Evolutionary conservation across 2,113 vertebrate genomes (phyloP).

Genomic region (Callocephalon fimbriatum): DNA sequence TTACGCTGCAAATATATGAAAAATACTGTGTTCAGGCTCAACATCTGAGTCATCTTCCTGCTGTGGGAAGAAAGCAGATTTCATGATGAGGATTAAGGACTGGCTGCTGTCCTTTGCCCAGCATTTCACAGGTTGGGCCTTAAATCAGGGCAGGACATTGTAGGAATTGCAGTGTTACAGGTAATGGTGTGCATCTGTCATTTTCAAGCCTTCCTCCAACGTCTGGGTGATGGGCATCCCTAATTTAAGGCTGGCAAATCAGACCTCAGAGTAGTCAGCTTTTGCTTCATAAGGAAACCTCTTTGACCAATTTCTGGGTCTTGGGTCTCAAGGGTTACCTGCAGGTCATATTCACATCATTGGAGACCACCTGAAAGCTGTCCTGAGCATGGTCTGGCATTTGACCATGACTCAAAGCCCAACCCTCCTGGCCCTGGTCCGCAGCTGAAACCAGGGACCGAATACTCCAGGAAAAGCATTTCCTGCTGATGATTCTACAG

Average conservation of each 20-base stretch:
- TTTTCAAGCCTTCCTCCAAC: not conserved
- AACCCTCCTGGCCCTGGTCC: not conserved
- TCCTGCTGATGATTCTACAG: not conserved
- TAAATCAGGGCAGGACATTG: not conserved
- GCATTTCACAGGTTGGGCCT: not conserved
- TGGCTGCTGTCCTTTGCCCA: not conserved
- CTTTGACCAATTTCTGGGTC: not conserved
- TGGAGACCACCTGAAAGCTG: not conserved
- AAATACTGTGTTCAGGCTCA: not conserved
- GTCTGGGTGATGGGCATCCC: not conserved
- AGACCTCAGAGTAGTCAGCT: not conserved
- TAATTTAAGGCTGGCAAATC: not conserved
- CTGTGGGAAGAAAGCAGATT: not conserved
- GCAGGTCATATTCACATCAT: fast-evolving
- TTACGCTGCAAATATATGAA: not conserved
- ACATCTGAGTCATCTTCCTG: not conserved
- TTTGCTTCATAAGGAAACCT: not conserved
- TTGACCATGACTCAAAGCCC: not conserved
- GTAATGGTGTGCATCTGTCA: not conserved
- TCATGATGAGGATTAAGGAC: not conserved
- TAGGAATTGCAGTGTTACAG: not conserved
- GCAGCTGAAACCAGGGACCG: not conserved
- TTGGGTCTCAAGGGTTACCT: not conserved
- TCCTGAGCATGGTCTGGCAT: not conserved
- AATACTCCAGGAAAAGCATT: not conserved